Evolutionary conservation across 2,797 vertebrate species (phyloP).

Genomic region (Dipus sagitta): DNA sequence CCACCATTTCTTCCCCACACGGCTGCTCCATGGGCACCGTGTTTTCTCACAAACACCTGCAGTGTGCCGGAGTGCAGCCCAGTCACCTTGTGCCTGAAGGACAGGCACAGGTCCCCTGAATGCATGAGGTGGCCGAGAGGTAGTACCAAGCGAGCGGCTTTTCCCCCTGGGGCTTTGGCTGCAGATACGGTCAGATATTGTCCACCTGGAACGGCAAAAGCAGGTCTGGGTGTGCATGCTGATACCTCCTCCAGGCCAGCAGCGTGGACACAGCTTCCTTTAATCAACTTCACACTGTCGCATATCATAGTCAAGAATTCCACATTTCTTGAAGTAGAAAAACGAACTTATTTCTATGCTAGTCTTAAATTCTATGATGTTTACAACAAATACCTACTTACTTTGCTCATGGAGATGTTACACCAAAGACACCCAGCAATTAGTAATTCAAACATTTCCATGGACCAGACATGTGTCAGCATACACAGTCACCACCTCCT

Average conservation of each 20-base stretch:
- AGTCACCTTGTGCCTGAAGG: slow-evolving; percentile 94
- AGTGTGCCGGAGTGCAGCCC: slow-evolving; percentile 93
- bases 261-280: not conserved
- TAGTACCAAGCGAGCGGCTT: slow-evolving; percentile 92
- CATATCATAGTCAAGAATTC: not conserved
- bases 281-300: not conserved
- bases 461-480: not conserved
- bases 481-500: not conserved
- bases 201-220: slow-evolving; percentile 89
- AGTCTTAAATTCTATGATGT: not conserved
- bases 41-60: slow-evolving; percentile 95
- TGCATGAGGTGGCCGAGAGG: slow-evolving; percentile 89
- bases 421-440: not conserved
- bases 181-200: slow-evolving; percentile 94
- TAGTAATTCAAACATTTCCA: not conserved
- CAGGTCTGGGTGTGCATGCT: not conserved
- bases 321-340: not conserved
- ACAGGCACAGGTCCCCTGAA: slow-evolving; percentile 93
- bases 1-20: slow-evolving; percentile 96
- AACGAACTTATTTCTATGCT: not conserved
- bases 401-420: not conserved
- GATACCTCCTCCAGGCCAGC: not conserved
- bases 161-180: slow-evolving; percentile 90
- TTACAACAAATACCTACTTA: not conserved
- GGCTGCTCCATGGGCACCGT: slow-evolving; percentile 91